Conservation (phyloP, 1,140 invertebrate species). For the Dendrolimus kikuchii region DNA sequence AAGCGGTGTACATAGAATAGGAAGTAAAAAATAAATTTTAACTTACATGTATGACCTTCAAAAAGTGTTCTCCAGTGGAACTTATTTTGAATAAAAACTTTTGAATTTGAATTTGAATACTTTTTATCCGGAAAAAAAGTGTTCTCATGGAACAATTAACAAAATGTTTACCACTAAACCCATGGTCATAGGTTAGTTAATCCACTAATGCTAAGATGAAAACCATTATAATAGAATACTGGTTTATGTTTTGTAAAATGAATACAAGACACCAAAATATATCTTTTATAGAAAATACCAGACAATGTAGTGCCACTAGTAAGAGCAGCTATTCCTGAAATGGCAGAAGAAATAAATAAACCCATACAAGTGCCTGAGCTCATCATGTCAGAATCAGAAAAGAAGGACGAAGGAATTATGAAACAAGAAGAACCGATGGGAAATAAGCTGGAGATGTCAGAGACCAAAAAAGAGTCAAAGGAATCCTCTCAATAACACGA, state of each 20-base stretch:
- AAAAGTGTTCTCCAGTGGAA: too few species aligned
- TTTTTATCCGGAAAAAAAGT: too few species aligned
- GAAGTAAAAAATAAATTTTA: too few species aligned
- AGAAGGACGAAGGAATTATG: conserved; percentile 36
- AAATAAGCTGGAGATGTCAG: conserved; percentile 12
- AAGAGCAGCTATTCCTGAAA: conserved; percentile 24
- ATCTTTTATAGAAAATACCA: conserved; percentile 28
- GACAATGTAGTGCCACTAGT: conserved; percentile 24
- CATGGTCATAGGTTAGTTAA: too few species aligned
- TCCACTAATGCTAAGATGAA: too few species aligned
- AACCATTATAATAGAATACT: background rate
- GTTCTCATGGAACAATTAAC: too few species aligned
- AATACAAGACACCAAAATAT: background rate
- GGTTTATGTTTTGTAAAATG: background rate
- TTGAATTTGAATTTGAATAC: too few species aligned
- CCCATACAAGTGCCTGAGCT: conserved; percentile 56
- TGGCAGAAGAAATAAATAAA: conserved; percentile 23
- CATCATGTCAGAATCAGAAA: conserved; percentile 41
- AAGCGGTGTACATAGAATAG: too few species aligned
- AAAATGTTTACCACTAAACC: too few species aligned
- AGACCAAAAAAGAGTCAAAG: conserved; percentile 11
- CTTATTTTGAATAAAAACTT: too few species aligned
- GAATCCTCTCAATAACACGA: conserved; percentile 6
- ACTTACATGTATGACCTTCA: too few species aligned
- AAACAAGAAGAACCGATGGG: conserved; percentile 16